These are phyloP conservation scores for Dryas iulia DNA, from an alignment of 1,140 invertebrate species.

Conservation along the genomic window DNA sequence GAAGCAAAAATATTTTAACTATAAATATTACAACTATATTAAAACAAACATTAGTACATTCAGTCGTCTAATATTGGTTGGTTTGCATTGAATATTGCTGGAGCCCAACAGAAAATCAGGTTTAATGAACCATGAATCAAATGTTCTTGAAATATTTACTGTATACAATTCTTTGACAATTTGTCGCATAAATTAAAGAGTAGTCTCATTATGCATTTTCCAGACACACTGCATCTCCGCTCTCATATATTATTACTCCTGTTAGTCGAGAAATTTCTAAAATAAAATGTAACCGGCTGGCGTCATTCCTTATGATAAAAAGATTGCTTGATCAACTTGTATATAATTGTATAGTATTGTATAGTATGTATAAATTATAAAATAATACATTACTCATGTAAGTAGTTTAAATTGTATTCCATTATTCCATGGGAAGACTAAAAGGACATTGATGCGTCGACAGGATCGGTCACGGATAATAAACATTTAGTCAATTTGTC, in stretches of 20 bases:
- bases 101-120: neutral
- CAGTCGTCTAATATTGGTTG: no score
- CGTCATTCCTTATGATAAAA: no score
- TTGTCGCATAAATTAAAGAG: constrained; percentile 72
- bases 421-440: neutral
- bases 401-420: neutral
- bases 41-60: no score
- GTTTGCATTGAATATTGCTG: no score
- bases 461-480: constrained; percentile 42
- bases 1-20: no score
- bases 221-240: constrained; percentile 32
- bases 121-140: constrained; percentile 21
- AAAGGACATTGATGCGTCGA: constrained; percentile 35
- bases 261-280: constrained; percentile 49
- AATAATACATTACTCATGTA: neutral
- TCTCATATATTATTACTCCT: constrained; percentile 35
- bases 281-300: neutral
- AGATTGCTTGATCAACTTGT: no score
- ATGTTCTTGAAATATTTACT: constrained; percentile 62
- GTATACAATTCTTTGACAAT: constrained; percentile 46
- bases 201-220: constrained; percentile 59
- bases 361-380: neutral
- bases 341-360: no score
- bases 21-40: no score
- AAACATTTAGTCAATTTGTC: constrained; percentile 68